Evolutionary conservation across 2,797 vertebrate species (phyloP).

Genomic region (Peromyscus melanophrys): DNA sequence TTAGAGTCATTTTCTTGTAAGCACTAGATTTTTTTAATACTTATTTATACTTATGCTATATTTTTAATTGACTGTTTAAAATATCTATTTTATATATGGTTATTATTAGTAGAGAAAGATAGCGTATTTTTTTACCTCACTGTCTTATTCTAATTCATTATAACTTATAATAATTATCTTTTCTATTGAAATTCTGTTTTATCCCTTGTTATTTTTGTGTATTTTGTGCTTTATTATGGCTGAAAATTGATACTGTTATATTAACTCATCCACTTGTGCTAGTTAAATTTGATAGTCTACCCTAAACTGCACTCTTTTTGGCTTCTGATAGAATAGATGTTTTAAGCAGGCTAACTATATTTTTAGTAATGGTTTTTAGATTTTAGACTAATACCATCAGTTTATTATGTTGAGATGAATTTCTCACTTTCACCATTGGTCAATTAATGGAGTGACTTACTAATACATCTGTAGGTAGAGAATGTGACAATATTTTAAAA

Average conservation of each 20-base stretch:
- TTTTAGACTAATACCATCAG: not conserved
- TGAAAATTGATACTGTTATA: not conserved
- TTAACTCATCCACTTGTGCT: not conserved
- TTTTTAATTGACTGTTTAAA: not conserved
- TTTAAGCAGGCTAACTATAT: not conserved
- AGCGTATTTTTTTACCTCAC: not conserved
- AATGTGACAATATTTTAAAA: not conserved
- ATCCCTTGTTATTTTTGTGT: not conserved
- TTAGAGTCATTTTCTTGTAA: not conserved
- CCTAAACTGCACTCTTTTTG: not conserved
- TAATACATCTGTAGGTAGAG: not conserved
- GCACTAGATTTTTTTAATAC: slow-evolving; percentile 14
- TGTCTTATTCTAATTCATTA: not conserved
- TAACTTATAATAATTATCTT: not conserved
- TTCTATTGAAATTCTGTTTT: slow-evolving; percentile 33
- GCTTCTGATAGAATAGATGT: not conserved
- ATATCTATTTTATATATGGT: not conserved
- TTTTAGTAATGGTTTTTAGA: not conserved
- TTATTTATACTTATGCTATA: not conserved
- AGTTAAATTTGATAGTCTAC: slow-evolving; percentile 1
- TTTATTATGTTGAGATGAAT: slow-evolving; percentile 20
- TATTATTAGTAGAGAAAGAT: not conserved
- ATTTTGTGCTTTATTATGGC: not conserved
- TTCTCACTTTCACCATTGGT: not conserved
- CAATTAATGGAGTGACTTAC: not conserved